Base-by-base conservation (phyloP, 2,888 invertebrate genomes). In the Sipunculus nudus region DNA sequence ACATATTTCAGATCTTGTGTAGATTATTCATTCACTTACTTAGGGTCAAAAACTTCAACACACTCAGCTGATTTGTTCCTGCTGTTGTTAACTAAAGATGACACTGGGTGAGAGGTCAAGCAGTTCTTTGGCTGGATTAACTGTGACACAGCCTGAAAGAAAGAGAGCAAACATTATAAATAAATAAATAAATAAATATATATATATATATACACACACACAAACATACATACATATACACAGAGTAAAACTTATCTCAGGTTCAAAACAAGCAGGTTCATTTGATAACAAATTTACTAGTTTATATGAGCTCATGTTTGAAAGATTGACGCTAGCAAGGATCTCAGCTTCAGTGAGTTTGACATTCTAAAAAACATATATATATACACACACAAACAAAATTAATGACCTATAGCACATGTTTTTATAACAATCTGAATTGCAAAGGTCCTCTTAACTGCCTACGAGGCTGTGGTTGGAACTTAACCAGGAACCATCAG, bases 41-140 rank as follows among this genome's bases (percentile, higher is more conserved):
- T 72, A 10, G 72, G 72, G 52, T 79, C 74, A 19, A 84, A 67
- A 2, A 79, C 81, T 58, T 83, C 75, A 52, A 84, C 76, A 66
- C 85, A 84, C 28, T 84, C 81, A 47, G 79, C 72, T 41, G 80
- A 77, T 81, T 92, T 91, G 77, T 91, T 88, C 58, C 88, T 86
- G 0, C 90, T 88, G 78, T 89, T 91, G 75, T 91, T 91, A 0
- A 93, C 92, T 45, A 85, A 74, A 43, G 87, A 88, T 1, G 90
- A 88, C 0, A 93, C 92, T 56, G 88, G 88, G 80, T 92, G 89
- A 89, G 89, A 90, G 26, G 84, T 78, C 31, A 93, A 73, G 25
- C 84, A 68, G 10, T 84, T 84, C 0, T 86, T 84, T 31, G 80
- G 71, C 16, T 72, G 65, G 26, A 81, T 79, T 53, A 77, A 48